Evolutionary conservation across 2,888 invertebrate genomes (phyloP), one percentile per base, ranked within the genome.

Genomic region (Holacanthella duospinosa): DNA sequence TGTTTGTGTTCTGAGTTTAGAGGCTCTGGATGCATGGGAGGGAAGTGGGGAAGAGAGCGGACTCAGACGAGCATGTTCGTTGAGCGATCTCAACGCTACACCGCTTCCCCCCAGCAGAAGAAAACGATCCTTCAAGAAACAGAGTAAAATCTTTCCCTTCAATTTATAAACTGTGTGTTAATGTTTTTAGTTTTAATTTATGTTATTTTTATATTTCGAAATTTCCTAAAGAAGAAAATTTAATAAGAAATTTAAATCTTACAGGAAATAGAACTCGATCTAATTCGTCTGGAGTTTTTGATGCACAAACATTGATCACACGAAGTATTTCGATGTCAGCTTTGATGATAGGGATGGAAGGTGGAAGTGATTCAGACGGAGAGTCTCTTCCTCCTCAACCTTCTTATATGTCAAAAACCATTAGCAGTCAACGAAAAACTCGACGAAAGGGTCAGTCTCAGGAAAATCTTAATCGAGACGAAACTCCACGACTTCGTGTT

Each of bases 61-160:
- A 70, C 85, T 89, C 81, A 81, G 89, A 73, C 83, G 88, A 70
- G 87, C 88, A 74, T 87, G 87, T 78, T 89, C 89, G 64, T 83
- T 89, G 74, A 87, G 86, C 74, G 89, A 89, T 78, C 82, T 87
- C 70, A 84, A 85, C 63, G 72, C 53, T 64, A 60, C 70, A 29
- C 19, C 21, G 25, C 66, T 55, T 62, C 19, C 48, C n/a, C 48
- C 65, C 26, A 64, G 66, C 48, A 63, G 72, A 59, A 64, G 72
- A 62, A 72, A 72, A 53, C 65, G 70, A 65, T 71, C 71, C 28
- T 72, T 72, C 60, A 70, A 69, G 67, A 68, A 62, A 68, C 72
- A 72, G 66, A 68, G 72, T 66, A 72, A 68, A 71, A 54, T 61
- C 59, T 60, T 36, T 6, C 6, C 16, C 21, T 48, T 44, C 24